A percentile compares a stretch with the other conserved stretches of the same genome.
Evolutionary conservation across 2,113 vertebrate genomes (phyloP).

Genomic region (Lathamus discolor): DNA sequence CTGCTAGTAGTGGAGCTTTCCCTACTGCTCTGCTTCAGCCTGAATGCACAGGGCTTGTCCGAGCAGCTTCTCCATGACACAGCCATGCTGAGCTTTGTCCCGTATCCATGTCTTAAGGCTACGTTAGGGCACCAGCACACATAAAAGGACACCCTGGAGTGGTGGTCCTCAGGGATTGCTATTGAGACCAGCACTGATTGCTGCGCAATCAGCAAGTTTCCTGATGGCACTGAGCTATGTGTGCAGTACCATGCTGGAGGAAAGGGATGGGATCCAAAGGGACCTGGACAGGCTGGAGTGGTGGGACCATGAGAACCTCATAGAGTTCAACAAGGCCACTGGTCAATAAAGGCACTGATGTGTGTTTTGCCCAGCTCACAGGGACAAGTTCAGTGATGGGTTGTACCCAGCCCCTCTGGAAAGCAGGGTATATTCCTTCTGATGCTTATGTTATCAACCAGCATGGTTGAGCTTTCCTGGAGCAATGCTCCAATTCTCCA

Average conservation of each 20-base stretch:
- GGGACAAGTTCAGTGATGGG: background rate
- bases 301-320: background rate
- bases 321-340: background rate
- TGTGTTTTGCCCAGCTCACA: background rate
- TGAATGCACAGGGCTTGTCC: rapidly evolving
- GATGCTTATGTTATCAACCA: background rate
- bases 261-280: background rate
- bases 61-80: background rate
- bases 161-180: background rate
- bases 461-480: background rate
- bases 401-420: background rate
- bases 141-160: background rate
- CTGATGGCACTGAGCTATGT: background rate
- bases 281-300: background rate
- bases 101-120: background rate
- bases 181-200: background rate
- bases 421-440: background rate
- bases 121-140: background rate
- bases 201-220: background rate
- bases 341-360: background rate
- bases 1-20: background rate
- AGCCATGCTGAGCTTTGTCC: background rate
- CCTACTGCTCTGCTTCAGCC: rapidly evolving
- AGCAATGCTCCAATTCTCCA: background rate
- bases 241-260: background rate